A percentile compares a stretch with the other conserved stretches of the same genome.
These are phyloP conservation scores for Vultur gryphus DNA, from an alignment of 2,797 vertebrate genomes.

Conservation along the genomic window DNA sequence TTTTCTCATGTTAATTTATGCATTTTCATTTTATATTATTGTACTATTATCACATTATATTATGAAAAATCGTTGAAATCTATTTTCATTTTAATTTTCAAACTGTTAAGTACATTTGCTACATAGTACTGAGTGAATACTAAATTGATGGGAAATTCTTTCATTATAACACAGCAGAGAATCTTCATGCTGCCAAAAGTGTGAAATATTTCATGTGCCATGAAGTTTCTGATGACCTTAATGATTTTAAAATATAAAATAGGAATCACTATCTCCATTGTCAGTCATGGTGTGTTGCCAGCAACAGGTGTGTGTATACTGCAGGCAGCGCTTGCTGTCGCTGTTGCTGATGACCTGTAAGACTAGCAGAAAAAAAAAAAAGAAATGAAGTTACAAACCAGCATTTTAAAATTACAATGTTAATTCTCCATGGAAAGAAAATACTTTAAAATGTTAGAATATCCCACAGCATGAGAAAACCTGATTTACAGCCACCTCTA, in stretches of 20 bases:
- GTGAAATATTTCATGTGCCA: background rate
- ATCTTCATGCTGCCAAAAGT: background rate
- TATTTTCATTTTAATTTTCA: slow-evolving; percentile 27
- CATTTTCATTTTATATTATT: background rate
- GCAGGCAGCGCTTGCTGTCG: background rate
- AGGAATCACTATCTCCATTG: background rate
- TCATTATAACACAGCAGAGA: background rate
- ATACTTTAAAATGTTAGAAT: background rate
- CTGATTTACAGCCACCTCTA: background rate
- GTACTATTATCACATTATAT: background rate
- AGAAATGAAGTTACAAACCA: background rate
- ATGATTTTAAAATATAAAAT: background rate
- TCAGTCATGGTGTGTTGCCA: background rate
- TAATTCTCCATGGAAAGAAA: background rate
- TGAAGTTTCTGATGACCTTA: background rate
- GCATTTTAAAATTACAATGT: background rate
- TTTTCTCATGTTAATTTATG: slow-evolving; percentile 8
- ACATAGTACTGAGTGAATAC: background rate
- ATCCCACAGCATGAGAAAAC: background rate
- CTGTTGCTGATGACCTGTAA: background rate
- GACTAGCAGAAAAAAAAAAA: background rate
- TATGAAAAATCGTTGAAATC: background rate
- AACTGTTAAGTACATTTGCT: background rate
- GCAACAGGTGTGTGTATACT: background rate
- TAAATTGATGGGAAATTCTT: background rate